These are phyloP conservation scores for Arion vulgaris DNA, from an alignment of 1,140 invertebrate genomes.

Conservation along the genomic window DNA sequence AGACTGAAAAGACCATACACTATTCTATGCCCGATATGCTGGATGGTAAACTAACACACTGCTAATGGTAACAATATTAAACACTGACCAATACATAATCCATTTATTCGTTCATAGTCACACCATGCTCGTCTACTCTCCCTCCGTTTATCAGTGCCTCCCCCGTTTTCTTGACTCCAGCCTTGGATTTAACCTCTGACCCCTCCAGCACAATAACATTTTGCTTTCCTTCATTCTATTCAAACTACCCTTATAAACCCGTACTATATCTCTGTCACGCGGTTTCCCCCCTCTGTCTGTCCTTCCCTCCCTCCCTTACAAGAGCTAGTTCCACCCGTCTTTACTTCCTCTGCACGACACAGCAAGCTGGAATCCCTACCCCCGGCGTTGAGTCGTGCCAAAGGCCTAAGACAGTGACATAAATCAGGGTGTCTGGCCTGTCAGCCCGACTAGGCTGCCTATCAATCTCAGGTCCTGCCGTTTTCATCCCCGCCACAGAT, in stretches of 20 bases:
- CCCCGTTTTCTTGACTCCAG: background rate
- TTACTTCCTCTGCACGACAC: background rate
- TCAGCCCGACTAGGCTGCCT: conserved; percentile 24
- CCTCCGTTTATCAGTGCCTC: background rate
- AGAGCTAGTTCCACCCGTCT: background rate
- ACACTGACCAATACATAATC: background rate
- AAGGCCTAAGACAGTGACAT: conserved; percentile 28
- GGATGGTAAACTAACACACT: too few species aligned
- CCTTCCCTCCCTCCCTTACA: background rate
- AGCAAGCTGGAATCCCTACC: background rate
- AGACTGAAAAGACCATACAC: too few species aligned
- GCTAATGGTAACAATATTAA: too few species aligned
- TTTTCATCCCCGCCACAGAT: conserved; percentile 27
- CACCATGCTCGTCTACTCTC: background rate
- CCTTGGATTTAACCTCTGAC: background rate
- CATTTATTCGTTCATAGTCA: background rate
- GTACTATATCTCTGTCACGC: background rate
- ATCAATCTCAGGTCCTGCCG: conserved; percentile 27
- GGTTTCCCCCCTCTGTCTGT: background rate
- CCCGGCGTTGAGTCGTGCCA: conserved; percentile 28
- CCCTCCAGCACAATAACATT: background rate
- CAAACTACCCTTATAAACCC: background rate
- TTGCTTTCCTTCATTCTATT: background rate
- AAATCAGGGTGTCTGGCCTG: conserved; percentile 33
- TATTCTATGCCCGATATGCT: too few species aligned